Percentiles rank a stretch among this genome's conserved stretches.
phyloP scores from a whole-genome alignment of 2,113 vertebrate species.

The Embiotoca jacksoni region DNA sequence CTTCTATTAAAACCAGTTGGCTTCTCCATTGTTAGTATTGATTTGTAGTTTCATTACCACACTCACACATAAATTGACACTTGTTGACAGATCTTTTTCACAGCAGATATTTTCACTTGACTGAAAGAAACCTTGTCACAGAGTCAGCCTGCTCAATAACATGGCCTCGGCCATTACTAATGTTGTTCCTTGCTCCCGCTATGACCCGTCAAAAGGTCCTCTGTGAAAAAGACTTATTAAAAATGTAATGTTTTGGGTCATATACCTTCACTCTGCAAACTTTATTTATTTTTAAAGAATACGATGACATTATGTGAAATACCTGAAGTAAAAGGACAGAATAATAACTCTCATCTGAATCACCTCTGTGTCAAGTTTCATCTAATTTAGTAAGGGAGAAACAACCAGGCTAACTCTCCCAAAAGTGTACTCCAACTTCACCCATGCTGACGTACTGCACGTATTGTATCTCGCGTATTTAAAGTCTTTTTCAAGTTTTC shows the following conservation, averaged over 20 bases:
- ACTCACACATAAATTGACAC: too few relatives aligned
- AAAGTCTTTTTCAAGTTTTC: too few relatives aligned
- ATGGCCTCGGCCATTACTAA: background rate
- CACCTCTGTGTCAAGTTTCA: too few relatives aligned
- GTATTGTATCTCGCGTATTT: too few relatives aligned
- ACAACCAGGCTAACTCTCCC: too few relatives aligned
- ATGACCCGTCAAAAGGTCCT: constrained; percentile 8
- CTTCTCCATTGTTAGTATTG: background rate
- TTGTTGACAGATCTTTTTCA: background rate
- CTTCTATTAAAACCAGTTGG: background rate
- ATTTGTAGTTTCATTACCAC: background rate
- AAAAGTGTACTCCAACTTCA: too few relatives aligned
- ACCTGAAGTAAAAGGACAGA: too few relatives aligned
- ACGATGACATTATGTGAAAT: background rate
- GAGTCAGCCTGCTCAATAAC: background rate
- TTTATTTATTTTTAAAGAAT: background rate
- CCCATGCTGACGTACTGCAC: too few relatives aligned
- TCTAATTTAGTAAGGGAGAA: too few relatives aligned
- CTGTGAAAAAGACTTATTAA: background rate
- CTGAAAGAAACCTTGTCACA: background rate
- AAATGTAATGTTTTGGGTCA: background rate
- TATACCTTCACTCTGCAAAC: background rate
- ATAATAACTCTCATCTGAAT: too few relatives aligned
- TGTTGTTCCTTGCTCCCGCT: background rate
- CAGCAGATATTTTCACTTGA: background rate